Evolutionary conservation across 2,797 vertebrate species (phyloP).

Genomic region (Halcyon badia): DNA sequence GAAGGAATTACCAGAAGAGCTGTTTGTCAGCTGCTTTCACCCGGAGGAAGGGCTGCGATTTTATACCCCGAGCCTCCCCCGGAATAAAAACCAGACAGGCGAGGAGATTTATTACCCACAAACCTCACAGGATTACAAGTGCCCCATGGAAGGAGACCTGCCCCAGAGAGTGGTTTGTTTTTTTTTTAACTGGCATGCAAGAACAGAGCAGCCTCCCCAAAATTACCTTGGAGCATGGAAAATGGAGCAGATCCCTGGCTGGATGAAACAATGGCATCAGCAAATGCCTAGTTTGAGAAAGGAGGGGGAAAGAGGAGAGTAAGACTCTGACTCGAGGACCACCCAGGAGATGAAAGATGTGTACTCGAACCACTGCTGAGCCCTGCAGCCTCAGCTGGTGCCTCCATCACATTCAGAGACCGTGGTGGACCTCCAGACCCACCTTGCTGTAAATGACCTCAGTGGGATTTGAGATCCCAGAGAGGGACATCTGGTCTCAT

Average conservation of each 20-base stretch:
- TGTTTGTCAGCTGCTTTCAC: constrained; percentile 43
- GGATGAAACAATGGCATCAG: constrained; percentile 39
- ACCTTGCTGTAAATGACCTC: background rate
- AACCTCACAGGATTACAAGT: background rate
- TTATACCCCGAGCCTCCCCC: background rate
- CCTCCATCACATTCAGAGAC: background rate
- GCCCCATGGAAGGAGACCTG: constrained; percentile 19
- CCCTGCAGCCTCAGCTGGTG: constrained; percentile 5
- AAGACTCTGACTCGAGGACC: background rate
- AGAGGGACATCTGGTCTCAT: background rate
- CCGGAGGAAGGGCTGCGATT: background rate
- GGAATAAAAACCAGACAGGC: constrained; percentile 9
- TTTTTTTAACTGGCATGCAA: background rate
- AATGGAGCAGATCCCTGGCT: constrained; percentile 48
- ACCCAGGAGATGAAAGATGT: constrained; percentile 54
- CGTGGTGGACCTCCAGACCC: background rate
- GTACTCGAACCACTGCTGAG: background rate
- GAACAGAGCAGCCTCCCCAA: background rate
- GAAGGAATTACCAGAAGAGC: constrained; percentile 28
- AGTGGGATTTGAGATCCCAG: background rate
- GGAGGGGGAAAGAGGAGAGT: background rate
- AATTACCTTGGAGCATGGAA: constrained; percentile 58
- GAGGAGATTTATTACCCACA: background rate
- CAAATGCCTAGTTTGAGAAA: background rate
- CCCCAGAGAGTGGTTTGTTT: background rate